These are phyloP conservation scores for Acanthiza pusilla DNA, from an alignment of 2,797 vertebrate genomes.

Conservation along the genomic window DNA sequence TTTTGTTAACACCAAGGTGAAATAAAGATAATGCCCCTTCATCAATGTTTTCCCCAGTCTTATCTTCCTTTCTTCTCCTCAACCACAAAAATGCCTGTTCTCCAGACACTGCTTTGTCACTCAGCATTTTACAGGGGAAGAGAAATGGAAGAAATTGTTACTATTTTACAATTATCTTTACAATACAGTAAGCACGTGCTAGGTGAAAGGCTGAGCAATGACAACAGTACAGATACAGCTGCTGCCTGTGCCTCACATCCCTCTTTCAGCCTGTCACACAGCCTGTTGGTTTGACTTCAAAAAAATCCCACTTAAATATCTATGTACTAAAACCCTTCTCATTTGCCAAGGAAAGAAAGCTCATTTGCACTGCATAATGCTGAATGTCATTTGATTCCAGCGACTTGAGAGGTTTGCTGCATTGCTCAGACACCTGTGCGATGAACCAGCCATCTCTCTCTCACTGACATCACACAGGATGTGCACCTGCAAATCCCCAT, in stretches of 20 bases:
- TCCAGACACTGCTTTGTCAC: not conserved
- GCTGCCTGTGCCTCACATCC: accelerated
- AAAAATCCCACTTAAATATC: not conserved
- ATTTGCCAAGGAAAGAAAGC: not conserved
- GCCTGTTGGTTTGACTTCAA: not conserved
- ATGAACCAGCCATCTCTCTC: accelerated
- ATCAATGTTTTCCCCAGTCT: not conserved
- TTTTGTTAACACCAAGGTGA: not conserved
- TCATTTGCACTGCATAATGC: not conserved
- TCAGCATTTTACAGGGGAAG: not conserved
- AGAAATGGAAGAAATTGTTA: not conserved
- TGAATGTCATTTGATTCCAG: not conserved
- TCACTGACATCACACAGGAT: not conserved
- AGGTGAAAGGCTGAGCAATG: conserved; percentile 4
- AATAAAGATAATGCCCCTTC: not conserved
- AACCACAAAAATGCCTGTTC: not conserved
- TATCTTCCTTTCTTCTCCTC: not conserved
- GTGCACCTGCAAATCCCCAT: not conserved
- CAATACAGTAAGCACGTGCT: not conserved
- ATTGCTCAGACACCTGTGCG: accelerated
- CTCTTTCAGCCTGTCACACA: not conserved
- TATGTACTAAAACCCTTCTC: not conserved
- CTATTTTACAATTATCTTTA: conserved; percentile 15
- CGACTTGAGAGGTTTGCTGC: not conserved
- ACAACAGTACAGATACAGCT: not conserved